phyloP scores from a whole-genome alignment of 2,797 vertebrate genomes.

The Halcyon smyrnensis region DNA sequence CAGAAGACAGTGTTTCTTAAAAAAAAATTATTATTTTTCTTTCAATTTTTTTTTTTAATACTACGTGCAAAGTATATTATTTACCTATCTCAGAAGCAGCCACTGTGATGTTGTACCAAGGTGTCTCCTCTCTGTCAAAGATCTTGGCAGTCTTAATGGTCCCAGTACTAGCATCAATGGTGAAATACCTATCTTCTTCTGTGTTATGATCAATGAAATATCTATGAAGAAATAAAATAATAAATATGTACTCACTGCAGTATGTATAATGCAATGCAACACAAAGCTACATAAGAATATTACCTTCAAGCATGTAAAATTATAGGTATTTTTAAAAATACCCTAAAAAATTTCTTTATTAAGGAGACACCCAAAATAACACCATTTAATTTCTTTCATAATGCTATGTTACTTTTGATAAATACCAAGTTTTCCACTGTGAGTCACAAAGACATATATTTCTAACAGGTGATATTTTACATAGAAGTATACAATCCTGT shows the following conservation, averaged over 20 bases:
- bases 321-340: neutral
- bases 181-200: conserved; percentile 87
- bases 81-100: conserved; percentile 95
- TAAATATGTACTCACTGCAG: conserved; percentile 19
- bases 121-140: conserved; percentile 91
- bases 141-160: conserved; percentile 88
- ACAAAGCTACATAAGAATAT: neutral
- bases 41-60: neutral
- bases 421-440: neutral
- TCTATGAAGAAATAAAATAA: conserved; percentile 74
- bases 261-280: neutral
- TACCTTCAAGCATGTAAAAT: neutral
- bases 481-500: neutral
- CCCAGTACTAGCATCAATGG: conserved; percentile 90
- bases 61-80: conserved; percentile 31
- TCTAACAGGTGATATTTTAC: neutral
- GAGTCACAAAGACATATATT: neutral
- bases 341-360: neutral
- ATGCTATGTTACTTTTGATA: neutral
- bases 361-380: neutral
- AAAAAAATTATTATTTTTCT: neutral
- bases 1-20: neutral
- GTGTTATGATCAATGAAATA: conserved; percentile 89
- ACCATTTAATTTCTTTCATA: neutral
- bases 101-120: conserved; percentile 96